These are phyloP conservation scores for Chlorodrepanis virens DNA, from an alignment of 2,113 vertebrate genomes.

Conservation along the genomic window DNA sequence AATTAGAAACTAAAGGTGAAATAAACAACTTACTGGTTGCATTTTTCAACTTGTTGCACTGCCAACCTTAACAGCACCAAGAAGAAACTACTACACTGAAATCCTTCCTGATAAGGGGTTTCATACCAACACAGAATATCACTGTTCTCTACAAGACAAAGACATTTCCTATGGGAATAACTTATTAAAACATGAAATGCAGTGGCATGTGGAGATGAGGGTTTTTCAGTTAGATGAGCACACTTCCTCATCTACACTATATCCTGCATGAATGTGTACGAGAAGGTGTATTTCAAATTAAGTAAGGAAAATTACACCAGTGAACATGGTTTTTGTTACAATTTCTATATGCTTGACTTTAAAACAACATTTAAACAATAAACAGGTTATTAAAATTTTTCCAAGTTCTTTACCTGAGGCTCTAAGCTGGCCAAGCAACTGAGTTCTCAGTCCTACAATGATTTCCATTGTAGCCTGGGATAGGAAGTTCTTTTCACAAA, in stretches of 20 bases:
- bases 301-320: not conserved
- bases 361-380: not conserved
- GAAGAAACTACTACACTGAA: not conserved
- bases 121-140: not conserved
- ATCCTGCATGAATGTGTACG: not conserved
- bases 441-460: conserved; percentile 91
- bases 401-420: conserved; percentile 80
- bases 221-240: not conserved
- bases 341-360: not conserved
- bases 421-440: conserved; percentile 92
- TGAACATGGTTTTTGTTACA: not conserved
- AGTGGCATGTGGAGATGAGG: not conserved
- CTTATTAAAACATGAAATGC: not conserved
- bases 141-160: not conserved
- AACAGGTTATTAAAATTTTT: not conserved
- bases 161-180: not conserved
- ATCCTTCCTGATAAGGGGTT: not conserved
- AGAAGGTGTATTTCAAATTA: not conserved
- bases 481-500: conserved; percentile 95
- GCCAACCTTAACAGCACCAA: not conserved
- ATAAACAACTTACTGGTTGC: not conserved
- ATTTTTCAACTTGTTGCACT: not conserved
- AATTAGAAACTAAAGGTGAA: not conserved
- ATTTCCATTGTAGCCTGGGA: conserved; percentile 96
- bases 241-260: not conserved